Base-by-base conservation (phyloP, 2,888 invertebrate genomes). In the Euzophera pinguis region DNA sequence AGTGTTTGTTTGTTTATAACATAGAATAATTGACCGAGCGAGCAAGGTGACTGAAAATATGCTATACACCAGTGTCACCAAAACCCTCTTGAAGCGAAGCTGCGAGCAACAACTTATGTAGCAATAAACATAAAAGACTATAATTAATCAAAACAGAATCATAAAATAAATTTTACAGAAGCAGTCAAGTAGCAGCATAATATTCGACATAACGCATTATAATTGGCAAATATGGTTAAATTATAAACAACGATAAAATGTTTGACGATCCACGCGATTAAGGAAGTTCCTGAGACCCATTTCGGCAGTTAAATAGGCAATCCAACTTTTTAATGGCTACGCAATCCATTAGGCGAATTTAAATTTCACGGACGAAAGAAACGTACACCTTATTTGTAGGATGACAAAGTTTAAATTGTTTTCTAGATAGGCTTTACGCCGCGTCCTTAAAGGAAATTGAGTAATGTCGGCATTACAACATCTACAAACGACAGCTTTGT, bases 301-400 rank as follows among this genome's bases (percentile, higher is more conserved):
- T 63, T 65, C 61, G 62, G 62, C 39, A 55, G 64, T 67, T 66
- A 73, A 73, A 68, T 67, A 73, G 71, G 67, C 73, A 73, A 73
- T 73, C 56, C 66, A 74, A 74, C 72, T 74, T 74, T 73, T 63
- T 73, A 70, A 73, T 73, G 67, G 63, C 57, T 60, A 54, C 57
- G 55, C 64, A 59, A 65, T 64, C 65, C 59, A 62, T 63, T 62
- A 62, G 38, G 53, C 32, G 38, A 54, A 55, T 59, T 62, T 55
- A 58, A 52, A 52, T 53, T 56, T 50, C 54, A 13, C 48, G 9
- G 27, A 42, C 41, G 48, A 48, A 32, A 13, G 41, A 34, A 51
- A 43, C 43, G 22, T 43, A 51, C 35, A 35, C 35, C 43, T 51
- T 51, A 51, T 51, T 43, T 51, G 13, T 43, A 43, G 3, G 7